A percentile compares a stretch with the other conserved stretches of the same genome.
Conservation (phyloP, 2,888 invertebrate species). For the Tiliacea aurago region DNA sequence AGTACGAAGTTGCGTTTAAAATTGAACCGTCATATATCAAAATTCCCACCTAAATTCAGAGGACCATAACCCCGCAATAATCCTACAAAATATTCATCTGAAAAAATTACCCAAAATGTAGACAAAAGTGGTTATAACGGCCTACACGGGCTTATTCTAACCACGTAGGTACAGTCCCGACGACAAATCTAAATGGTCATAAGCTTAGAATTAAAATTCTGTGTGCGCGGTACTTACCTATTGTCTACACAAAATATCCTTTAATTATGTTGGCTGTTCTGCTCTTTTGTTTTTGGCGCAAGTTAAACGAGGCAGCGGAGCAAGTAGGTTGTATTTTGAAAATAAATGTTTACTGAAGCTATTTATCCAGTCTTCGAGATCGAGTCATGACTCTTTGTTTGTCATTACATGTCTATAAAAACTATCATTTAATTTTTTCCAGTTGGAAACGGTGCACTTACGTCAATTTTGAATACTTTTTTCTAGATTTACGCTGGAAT, state of each 20-base stretch:
- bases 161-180: constrained; percentile 75
- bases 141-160: constrained; percentile 67
- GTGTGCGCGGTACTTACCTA: constrained; percentile 83
- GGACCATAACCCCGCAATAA: constrained; percentile 33
- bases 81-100: constrained; percentile 36
- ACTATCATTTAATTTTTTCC: background rate
- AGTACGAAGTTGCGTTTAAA: background rate
- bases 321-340: background rate
- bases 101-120: constrained; percentile 42
- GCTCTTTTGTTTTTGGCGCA: constrained; percentile 68
- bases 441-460: no score
- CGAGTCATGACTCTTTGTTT: background rate
- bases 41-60: constrained; percentile 17
- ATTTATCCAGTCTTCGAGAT: background rate
- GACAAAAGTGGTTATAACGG: constrained; percentile 54
- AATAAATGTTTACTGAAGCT: background rate
- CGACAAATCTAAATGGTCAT: constrained; percentile 84
- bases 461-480: no score
- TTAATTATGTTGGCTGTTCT: constrained; percentile 82
- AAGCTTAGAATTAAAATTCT: constrained; percentile 86
- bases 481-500: no score
- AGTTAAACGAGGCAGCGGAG: constrained; percentile 40
- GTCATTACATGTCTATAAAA: background rate
- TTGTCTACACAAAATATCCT: constrained; percentile 87
- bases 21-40: background rate